These are phyloP conservation scores for Porites cylindrica DNA, from an alignment of 92 coral and sea anemone species.

Conservation along the genomic window DNA sequence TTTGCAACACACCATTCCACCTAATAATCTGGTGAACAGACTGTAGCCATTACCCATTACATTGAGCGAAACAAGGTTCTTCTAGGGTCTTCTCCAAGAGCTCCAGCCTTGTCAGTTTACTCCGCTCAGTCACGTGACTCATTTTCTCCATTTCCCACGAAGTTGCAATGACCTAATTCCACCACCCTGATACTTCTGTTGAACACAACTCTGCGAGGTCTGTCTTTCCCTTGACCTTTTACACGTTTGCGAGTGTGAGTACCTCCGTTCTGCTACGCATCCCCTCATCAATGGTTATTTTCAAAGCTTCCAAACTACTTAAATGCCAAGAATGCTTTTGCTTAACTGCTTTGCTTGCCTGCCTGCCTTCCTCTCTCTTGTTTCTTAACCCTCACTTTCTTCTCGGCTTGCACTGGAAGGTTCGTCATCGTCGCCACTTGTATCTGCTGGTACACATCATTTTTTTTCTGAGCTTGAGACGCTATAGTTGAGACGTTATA, in stretches of 20 bases:
- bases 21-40: constrained; percentile 2
- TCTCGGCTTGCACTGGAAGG: no score
- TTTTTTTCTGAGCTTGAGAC: no score
- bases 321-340: constrained; percentile 31
- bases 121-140: constrained; percentile 19
- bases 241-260: constrained; percentile 31
- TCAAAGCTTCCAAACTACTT: constrained; percentile 16
- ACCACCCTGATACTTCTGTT: constrained; percentile 64
- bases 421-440: no score
- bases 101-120: constrained; percentile 31
- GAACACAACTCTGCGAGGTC: constrained; percentile 63
- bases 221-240: constrained; percentile 60
- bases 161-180: constrained; percentile 53
- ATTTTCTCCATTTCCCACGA: constrained; percentile 59
- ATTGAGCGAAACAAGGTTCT: neutral
- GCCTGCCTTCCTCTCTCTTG: neutral
- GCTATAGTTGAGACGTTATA: no score
- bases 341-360: neutral
- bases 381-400: neutral
- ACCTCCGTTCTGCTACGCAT: constrained; percentile 33
- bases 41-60: constrained; percentile 37
- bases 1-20: constrained; percentile 5
- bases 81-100: neutral
- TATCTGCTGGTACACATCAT: no score
- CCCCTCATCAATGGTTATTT: constrained; percentile 36